Conservation (phyloP, 2,888 invertebrate genomes). For the Altica lythri region DNA sequence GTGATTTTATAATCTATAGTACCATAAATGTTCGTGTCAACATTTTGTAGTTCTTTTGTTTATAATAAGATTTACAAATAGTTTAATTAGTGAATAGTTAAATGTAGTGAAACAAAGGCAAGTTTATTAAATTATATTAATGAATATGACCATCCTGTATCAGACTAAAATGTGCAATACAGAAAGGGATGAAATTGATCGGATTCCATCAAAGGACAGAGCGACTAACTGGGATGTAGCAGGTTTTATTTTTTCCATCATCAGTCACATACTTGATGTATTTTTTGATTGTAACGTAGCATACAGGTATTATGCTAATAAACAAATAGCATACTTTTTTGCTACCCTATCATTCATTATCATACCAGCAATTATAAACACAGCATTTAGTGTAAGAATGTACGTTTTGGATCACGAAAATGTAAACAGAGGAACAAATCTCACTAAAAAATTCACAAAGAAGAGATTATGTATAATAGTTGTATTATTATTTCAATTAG, state of each 20-base stretch:
- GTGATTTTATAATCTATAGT: not conserved
- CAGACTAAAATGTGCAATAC: slow-evolving; percentile 52
- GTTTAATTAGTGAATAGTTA: not conserved
- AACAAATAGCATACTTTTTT: slow-evolving; percentile 65
- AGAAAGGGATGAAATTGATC: slow-evolving; percentile 63
- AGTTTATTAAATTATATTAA: slow-evolving; percentile 1
- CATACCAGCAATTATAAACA: slow-evolving; percentile 75
- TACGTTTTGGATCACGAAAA: slow-evolving; percentile 63
- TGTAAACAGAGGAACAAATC: slow-evolving; percentile 60
- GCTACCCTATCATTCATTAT: slow-evolving; percentile 74
- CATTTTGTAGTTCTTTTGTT: slow-evolving; percentile 13
- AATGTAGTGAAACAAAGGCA: slow-evolving; percentile 13
- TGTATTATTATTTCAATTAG: slow-evolving; percentile 71
- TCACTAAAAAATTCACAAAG: slow-evolving; percentile 65
- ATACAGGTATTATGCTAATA: slow-evolving; percentile 63
- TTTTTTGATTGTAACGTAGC: slow-evolving; percentile 73
- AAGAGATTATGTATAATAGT: slow-evolving; percentile 64
- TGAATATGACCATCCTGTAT: slow-evolving; percentile 46
- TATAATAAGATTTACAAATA: slow-evolving; percentile 14
- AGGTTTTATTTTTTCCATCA: slow-evolving; percentile 68
- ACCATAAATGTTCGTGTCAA: slow-evolving; percentile 17
- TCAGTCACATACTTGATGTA: slow-evolving; percentile 72
- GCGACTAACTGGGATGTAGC: slow-evolving; percentile 67
- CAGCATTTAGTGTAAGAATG: slow-evolving; percentile 75
- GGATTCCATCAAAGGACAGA: slow-evolving; percentile 64